These are phyloP conservation scores for Cathartes aura DNA, from an alignment of 2,113 vertebrate species.

Conservation along the genomic window DNA sequence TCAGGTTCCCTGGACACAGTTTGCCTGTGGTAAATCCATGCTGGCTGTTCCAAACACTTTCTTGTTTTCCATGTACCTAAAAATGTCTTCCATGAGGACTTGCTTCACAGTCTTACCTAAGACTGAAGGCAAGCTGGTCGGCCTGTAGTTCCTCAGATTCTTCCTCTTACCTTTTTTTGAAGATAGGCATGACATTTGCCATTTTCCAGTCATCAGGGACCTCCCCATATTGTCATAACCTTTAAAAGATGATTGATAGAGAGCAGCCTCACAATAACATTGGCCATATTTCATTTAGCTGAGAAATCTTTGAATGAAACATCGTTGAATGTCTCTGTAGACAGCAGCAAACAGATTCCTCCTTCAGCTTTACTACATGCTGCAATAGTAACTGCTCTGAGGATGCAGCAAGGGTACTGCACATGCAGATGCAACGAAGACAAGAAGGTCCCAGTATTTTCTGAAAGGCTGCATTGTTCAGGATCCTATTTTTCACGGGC, in stretches of 20 bases:
- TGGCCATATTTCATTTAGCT: background rate
- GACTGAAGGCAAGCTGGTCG: background rate
- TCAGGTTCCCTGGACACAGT: background rate
- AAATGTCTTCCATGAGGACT: background rate
- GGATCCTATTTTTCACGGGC: background rate
- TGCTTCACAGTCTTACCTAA: background rate
- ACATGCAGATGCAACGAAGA: background rate
- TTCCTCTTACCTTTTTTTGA: background rate
- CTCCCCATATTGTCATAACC: background rate
- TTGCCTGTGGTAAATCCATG: background rate
- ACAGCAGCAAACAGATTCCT: background rate
- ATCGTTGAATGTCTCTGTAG: background rate
- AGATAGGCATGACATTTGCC: background rate
- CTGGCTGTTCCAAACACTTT: background rate
- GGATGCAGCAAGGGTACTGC: background rate
- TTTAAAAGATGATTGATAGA: background rate
- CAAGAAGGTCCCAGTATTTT: background rate
- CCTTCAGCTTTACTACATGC: background rate
- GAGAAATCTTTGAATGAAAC: background rate
- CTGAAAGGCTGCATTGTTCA: background rate
- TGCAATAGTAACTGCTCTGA: background rate
- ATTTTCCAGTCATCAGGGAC: background rate
- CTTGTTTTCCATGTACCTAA: background rate
- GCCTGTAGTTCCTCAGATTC: background rate
- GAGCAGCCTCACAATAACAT: background rate